A percentile compares a stretch with the other conserved stretches of the same genome.
Evolutionary conservation across 1,140 invertebrate species (phyloP).

Genomic region (Tetramorium simillimum): DNA sequence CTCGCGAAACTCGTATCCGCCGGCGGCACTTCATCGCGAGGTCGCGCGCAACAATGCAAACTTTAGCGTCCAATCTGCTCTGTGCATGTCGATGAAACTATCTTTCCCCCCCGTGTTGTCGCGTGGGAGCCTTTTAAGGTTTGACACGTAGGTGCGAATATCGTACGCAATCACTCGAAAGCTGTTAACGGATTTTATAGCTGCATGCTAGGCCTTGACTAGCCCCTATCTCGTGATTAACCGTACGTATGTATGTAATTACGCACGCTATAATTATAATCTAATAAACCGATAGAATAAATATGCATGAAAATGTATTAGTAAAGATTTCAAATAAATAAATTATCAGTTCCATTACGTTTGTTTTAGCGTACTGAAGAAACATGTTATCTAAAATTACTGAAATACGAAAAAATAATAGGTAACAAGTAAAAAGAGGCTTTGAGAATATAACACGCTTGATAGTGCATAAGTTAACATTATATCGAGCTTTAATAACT

Average conservation of each 20-base stretch:
- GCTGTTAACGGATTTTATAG: neutral
- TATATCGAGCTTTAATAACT: too few species aligned
- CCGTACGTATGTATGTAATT: too few species aligned
- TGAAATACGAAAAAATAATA: neutral
- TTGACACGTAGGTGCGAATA: constrained; percentile 24
- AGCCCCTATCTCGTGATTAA: neutral
- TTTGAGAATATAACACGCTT: too few species aligned
- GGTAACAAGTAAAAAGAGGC: too few species aligned
- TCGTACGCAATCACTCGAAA: neutral
- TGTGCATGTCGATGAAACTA: constrained; percentile 1
- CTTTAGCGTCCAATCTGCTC: constrained; percentile 1
- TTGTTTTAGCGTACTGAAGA: neutral
- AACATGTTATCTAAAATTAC: neutral
- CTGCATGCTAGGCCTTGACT: neutral
- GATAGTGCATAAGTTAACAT: too few species aligned
- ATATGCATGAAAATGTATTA: neutral
- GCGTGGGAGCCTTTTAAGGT: neutral
- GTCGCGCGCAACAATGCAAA: constrained; percentile 4
- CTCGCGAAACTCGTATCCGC: neutral
- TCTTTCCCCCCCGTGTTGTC: neutral
- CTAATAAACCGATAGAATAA: neutral
- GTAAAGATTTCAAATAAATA: neutral
- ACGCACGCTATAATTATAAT: neutral
- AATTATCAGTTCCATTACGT: neutral
- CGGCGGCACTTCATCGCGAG: neutral